Conservation (phyloP, 2,888 invertebrate genomes). For the Schizaphis graminum region DNA sequence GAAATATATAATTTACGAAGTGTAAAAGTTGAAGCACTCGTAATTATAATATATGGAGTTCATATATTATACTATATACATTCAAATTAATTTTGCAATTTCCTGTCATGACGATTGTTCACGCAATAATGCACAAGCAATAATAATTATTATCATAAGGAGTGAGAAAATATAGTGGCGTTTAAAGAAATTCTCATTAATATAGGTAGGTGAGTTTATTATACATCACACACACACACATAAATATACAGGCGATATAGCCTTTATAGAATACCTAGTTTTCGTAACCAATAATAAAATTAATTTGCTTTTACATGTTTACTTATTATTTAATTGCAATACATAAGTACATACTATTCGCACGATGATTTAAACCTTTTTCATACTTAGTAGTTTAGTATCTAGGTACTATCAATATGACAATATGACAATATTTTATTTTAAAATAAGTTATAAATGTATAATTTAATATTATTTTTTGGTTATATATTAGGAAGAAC, state of each 20-base stretch:
- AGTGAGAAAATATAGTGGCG: neutral
- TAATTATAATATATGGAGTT: conserved; percentile 23
- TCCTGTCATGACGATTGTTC: conserved; percentile 38
- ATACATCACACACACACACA: neutral
- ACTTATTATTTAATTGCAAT: neutral
- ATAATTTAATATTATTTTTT: neutral
- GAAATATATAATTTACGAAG: neutral
- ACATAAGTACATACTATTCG: neutral
- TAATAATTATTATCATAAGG: conserved; percentile 21
- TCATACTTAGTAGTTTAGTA: neutral
- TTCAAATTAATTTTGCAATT: conserved; percentile 47
- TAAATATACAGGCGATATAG: neutral
- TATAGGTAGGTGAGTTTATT: neutral
- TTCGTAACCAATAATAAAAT: neutral
- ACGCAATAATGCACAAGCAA: neutral
- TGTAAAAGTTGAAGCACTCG: conserved; percentile 37
- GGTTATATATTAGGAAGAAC: neutral
- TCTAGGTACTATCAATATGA: neutral
- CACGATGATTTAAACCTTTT: neutral
- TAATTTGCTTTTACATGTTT: neutral
- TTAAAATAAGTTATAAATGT: neutral
- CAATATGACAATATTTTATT: neutral
- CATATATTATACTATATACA: neutral
- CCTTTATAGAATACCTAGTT: neutral
- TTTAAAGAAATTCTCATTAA: neutral